A percentile compares a stretch with the other conserved stretches of the same genome.
Conservation (phyloP, 2,113 vertebrate genomes). For the Anguilla rostrata region DNA sequence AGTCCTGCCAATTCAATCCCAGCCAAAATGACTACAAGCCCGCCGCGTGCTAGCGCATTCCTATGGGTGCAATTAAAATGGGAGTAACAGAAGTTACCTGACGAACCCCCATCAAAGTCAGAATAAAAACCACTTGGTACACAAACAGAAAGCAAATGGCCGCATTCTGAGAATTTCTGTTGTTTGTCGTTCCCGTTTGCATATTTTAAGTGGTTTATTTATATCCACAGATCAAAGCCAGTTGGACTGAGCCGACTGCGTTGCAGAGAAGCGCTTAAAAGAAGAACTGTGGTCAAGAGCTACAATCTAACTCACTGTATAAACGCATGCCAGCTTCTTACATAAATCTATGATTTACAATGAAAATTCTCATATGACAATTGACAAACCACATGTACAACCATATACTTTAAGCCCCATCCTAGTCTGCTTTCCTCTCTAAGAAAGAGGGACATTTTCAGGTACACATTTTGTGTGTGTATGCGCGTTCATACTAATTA, state of each 20-base stretch:
- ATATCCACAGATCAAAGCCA: conserved; percentile 43
- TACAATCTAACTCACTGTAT: neutral
- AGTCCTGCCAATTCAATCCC: neutral
- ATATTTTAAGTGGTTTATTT: conserved; percentile 57
- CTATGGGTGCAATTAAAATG: neutral
- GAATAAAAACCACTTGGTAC: conserved; percentile 38
- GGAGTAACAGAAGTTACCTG: neutral
- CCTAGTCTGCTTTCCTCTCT: neutral
- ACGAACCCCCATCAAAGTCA: conserved; percentile 7
- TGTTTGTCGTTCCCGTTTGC: conserved; percentile 63
- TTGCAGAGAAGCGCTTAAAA: neutral
- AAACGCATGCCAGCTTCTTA: neutral
- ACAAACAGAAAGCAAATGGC: conserved; percentile 46
- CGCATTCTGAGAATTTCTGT: conserved; percentile 59
- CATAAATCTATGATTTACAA: neutral
- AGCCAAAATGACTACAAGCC: neutral
- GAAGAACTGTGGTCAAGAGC: conserved; percentile 33
- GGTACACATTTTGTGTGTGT: too few relatives aligned
- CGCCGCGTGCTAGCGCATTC: neutral
- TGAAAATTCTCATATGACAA: neutral
- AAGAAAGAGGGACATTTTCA: neutral
- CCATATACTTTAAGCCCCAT: neutral
- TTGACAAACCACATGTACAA: conserved; percentile 9
- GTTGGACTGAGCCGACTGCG: conserved; percentile 44
- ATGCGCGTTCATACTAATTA: too few relatives aligned